Base-by-base conservation (phyloP, 2,797 vertebrate species). In the Sardinella longiceps region DNA sequence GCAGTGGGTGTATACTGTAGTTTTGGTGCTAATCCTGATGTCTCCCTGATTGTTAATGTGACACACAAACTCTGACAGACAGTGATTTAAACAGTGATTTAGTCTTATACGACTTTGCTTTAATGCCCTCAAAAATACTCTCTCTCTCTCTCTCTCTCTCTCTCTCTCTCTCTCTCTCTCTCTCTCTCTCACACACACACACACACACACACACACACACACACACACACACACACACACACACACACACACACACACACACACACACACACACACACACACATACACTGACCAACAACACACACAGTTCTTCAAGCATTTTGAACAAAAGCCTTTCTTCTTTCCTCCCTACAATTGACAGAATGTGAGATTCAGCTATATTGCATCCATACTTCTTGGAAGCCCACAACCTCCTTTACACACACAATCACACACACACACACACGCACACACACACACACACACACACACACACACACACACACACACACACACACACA, bases 281-380 rank as follows among this genome's bases (percentile, higher is more conserved):
- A 15, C 30, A 70, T 30, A 4, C 28, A 70, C 12, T 18, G 28
- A 37, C 63, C 14, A 30, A 33, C 63, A 14, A 30, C 20, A 20
- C 70, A 39, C 70, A 77, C 18, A 39, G 18, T 77, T 77, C 37
- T 43, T 2, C 10, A 77, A 33, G 70, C 70, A 77, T 77, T 43
- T 23, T 43, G 7, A 39, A 39, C 6, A 6, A 39, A 39, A 77
- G 18, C 33, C 33, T 30, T 70, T 74, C 37, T 39, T 33, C 66
- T 33, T 39, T 87, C 81, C 81, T 20, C 23, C 81, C 51, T 81
- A 85, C 84, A 83, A 87, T 85, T 83, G 85, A 87, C 28, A 63
- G 3, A 18, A 74, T 87, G 84, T 87, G 84, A 85, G 83, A 87
- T 85, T 84, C 84, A 87, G 84, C 81, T 85, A 77, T 81, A 85